These are phyloP conservation scores for Mantis religiosa DNA, from an alignment of 2,888 invertebrate genomes.

Conservation along the genomic window DNA sequence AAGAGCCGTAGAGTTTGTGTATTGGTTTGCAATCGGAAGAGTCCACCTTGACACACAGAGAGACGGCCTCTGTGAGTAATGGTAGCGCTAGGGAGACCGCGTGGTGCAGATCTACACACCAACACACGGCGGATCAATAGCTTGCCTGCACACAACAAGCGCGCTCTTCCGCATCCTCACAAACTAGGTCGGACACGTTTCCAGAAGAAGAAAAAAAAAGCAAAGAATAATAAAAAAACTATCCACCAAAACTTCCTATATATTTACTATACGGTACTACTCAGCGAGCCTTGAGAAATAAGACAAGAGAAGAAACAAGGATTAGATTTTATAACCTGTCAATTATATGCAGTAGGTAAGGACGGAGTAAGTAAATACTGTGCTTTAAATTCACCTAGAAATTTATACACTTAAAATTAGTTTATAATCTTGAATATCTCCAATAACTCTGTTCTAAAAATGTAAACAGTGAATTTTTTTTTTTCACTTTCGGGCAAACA, in stretches of 20 bases:
- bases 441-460: too few species aligned
- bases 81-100: neutral
- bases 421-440: too few species aligned
- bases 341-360: too few species aligned
- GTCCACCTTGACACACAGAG: neutral
- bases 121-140: neutral
- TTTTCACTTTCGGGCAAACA: too few species aligned
- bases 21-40: neutral
- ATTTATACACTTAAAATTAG: too few species aligned
- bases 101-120: neutral
- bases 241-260: neutral
- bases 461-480: too few species aligned
- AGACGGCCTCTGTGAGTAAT: neutral
- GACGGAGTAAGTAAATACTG: too few species aligned
- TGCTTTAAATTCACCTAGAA: too few species aligned
- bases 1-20: neutral
- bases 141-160: neutral
- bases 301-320: too few species aligned
- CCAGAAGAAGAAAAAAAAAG: neutral
- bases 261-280: too few species aligned
- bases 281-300: too few species aligned
- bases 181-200: neutral
- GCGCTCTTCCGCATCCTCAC: neutral
- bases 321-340: too few species aligned
- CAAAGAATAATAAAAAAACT: neutral